Evolutionary conservation across 1,140 invertebrate genomes (phyloP).

Genomic region (Mactra quadrangularis): DNA sequence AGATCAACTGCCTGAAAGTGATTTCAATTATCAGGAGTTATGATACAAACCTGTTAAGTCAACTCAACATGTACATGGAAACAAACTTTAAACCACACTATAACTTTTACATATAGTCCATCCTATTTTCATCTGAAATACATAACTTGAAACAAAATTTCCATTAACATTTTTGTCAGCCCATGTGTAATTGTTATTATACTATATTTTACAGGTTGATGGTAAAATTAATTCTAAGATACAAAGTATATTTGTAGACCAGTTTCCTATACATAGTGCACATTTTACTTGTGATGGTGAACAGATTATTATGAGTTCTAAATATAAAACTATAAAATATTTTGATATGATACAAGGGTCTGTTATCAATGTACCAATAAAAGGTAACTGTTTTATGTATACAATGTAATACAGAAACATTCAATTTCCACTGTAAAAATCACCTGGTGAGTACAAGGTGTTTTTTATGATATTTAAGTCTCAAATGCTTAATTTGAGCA

Average conservation of each 20-base stretch:
- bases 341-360: slow-evolving; percentile 93
- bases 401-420: background rate
- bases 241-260: slow-evolving; percentile 88
- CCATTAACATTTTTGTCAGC: too few species aligned
- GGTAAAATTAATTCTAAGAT: slow-evolving; percentile 93
- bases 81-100: too few species aligned
- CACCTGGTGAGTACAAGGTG: background rate
- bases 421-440: background rate
- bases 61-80: too few species aligned
- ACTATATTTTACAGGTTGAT: too few species aligned
- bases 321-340: slow-evolving; percentile 87
- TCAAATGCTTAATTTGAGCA: background rate
- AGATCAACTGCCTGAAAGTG: too few species aligned
- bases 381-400: slow-evolving; percentile 66
- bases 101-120: too few species aligned
- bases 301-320: slow-evolving; percentile 88
- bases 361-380: slow-evolving; percentile 85
- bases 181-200: too few species aligned
- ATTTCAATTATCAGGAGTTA: too few species aligned
- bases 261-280: slow-evolving; percentile 89
- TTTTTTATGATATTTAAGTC: background rate
- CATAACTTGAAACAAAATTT: too few species aligned
- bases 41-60: too few species aligned
- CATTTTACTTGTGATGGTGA: slow-evolving; percentile 90
- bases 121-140: too few species aligned